Conservation (phyloP, 2,888 invertebrate species). For the Agrotis segetum region DNA sequence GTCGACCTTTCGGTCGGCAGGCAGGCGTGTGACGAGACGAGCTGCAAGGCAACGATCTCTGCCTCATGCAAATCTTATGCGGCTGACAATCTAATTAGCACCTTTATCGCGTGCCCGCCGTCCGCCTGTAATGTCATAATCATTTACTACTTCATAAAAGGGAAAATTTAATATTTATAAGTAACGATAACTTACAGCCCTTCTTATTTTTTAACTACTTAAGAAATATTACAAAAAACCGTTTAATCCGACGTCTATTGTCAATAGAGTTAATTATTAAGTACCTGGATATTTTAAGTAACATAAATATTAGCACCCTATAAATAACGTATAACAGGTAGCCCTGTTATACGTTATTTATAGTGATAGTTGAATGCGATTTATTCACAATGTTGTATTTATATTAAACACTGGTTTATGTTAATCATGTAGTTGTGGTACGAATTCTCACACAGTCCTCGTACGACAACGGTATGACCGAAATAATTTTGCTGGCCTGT, state of each 20-base stretch:
- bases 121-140: conserved; percentile 49
- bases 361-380: conserved; percentile 42
- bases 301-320: conserved; percentile 18
- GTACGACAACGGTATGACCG: conserved; percentile 72
- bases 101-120: conserved; percentile 63
- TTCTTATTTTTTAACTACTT: conserved; percentile 5
- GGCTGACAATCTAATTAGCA: conserved; percentile 72
- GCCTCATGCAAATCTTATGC: conserved; percentile 69
- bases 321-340: conserved; percentile 45
- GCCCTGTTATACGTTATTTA: too few relatives aligned
- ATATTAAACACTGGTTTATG: conserved; percentile 64
- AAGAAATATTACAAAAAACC: background rate
- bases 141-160: conserved; percentile 43
- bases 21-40: conserved; percentile 58
- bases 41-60: conserved; percentile 62
- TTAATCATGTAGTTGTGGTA: conserved; percentile 64
- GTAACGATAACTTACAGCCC: conserved; percentile 11
- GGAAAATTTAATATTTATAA: background rate
- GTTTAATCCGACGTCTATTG: conserved; percentile 2
- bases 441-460: conserved; percentile 70
- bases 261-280: conserved; percentile 17
- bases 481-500: conserved; percentile 75
- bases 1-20: conserved; percentile 64
- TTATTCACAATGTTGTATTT: conserved; percentile 48
- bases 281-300: conserved; percentile 17